Percentiles rank a stretch among this genome's conserved stretches.
These are phyloP conservation scores for Lepisosteus osseus DNA, from an alignment of 2,113 vertebrate genomes.

Conservation along the genomic window DNA sequence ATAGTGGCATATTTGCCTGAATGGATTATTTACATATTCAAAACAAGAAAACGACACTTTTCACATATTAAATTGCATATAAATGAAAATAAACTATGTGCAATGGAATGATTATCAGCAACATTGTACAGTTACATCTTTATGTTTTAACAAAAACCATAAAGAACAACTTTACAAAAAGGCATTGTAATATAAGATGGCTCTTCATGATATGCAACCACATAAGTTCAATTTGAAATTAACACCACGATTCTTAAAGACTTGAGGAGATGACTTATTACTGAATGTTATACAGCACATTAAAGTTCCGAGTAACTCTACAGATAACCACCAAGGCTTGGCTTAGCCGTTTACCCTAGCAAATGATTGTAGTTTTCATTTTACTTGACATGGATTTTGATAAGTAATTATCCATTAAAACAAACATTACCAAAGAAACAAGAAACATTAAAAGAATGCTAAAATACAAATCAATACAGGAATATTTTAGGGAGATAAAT, in stretches of 20 bases:
- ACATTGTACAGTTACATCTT: slow-evolving; percentile 62
- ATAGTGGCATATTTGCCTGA: slow-evolving; percentile 62
- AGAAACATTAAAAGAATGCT: background rate
- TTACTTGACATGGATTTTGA: background rate
- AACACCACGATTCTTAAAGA: slow-evolving; percentile 29
- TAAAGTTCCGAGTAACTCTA: background rate
- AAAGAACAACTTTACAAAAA: slow-evolving; percentile 38
- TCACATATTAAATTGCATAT: slow-evolving; percentile 66
- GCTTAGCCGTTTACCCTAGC: background rate
- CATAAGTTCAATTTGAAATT: background rate
- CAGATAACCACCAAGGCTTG: background rate
- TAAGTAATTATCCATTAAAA: background rate
- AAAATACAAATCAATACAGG: background rate
- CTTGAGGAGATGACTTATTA: slow-evolving; percentile 10
- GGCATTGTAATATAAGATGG: slow-evolving; percentile 37
- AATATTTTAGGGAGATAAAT: background rate
- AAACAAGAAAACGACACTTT: slow-evolving; percentile 45
- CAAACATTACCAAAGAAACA: background rate
- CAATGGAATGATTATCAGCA: slow-evolving; percentile 74
- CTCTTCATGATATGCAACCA: slow-evolving; percentile 42
- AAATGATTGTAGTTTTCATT: background rate
- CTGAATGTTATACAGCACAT: slow-evolving; percentile 5
- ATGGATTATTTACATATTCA: slow-evolving; percentile 78
- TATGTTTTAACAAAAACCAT: slow-evolving; percentile 62
- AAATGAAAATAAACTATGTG: slow-evolving; percentile 63